A percentile compares a stretch with the other conserved stretches of the same genome.
Evolutionary conservation across 1,140 invertebrate genomes (phyloP).

Genomic region (Habropoda laboriosa): DNA sequence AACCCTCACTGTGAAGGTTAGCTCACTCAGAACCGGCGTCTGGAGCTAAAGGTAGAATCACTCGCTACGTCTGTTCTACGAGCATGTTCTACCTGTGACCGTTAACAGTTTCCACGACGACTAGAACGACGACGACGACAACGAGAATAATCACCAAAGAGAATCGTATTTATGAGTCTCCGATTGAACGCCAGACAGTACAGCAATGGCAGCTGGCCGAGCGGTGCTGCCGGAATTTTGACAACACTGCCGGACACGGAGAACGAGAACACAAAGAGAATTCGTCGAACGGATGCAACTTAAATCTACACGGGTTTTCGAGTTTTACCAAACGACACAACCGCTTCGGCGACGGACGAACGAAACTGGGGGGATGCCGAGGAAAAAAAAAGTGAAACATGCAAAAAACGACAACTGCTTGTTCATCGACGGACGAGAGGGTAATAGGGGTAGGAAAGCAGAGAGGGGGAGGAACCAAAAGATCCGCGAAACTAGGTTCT

Average conservation of each 20-base stretch:
- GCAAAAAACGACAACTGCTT: constrained; percentile 62
- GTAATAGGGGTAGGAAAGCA: constrained; percentile 26
- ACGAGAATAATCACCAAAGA: constrained; percentile 17
- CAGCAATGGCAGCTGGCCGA: constrained; percentile 65
- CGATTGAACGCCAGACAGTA: constrained; percentile 55
- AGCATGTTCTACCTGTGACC: constrained; percentile 44
- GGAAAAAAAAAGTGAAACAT: constrained; percentile 60
- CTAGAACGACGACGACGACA: constrained; percentile 28
- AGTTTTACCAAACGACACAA: constrained; percentile 40
- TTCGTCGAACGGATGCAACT: constrained; percentile 41
- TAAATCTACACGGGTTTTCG: constrained; percentile 7
- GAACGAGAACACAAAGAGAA: constrained; percentile 60
- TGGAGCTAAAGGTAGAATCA: constrained; percentile 46
- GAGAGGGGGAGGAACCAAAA: constrained; percentile 13
- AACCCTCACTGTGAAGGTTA: constrained; percentile 60
- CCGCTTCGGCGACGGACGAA: constrained; percentile 29
- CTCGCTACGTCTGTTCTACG: constrained; percentile 50
- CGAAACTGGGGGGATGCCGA: constrained; percentile 40
- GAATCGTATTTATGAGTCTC: constrained; percentile 47
- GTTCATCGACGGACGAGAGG: constrained; percentile 36
- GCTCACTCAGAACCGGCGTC: constrained; percentile 63
- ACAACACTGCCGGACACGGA: constrained; percentile 61
- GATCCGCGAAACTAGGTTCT: constrained; percentile 22
- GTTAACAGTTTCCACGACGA: constrained; percentile 59
- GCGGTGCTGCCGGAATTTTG: constrained; percentile 70